A percentile compares a stretch with the other conserved stretches of the same genome.
phyloP scores from a whole-genome alignment of 2,888 invertebrate genomes.

The Perithous albicinctus region DNA sequence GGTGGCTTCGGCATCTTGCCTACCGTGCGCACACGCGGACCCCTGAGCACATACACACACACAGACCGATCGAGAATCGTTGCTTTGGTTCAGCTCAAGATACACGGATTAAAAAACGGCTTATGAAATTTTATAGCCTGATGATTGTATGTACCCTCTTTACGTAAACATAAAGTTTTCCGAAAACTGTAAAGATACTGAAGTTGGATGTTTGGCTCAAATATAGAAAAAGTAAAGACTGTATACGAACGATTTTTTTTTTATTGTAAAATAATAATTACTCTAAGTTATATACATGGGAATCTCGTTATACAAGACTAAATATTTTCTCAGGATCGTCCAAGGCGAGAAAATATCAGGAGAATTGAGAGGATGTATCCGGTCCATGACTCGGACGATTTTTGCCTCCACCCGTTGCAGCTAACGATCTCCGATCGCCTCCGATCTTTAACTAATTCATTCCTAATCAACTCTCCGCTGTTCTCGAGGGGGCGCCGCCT shows the following conservation, averaged over 20 bases:
- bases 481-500: constrained; percentile 27
- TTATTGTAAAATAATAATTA: no score
- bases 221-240: no score
- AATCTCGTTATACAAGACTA: constrained; percentile 23
- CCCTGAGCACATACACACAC: constrained; percentile 45
- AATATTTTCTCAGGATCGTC: constrained; percentile 26
- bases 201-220: not conserved
- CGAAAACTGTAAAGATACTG: not conserved
- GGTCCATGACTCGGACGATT: constrained; percentile 58
- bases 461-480: constrained; percentile 69
- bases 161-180: not conserved
- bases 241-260: no score
- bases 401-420: not conserved
- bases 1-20: constrained; percentile 68
- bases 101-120: constrained; percentile 29
- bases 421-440: constrained; percentile 49
- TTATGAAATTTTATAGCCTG: constrained; percentile 12
- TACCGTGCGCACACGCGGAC: constrained; percentile 53
- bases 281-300: no score
- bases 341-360: constrained; percentile 38
- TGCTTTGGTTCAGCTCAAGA: constrained; percentile 3
- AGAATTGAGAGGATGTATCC: constrained; percentile 58
- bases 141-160: not conserved
- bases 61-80: constrained; percentile 24
- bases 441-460: constrained; percentile 73